Base-by-base conservation (phyloP, 2,888 invertebrate genomes). In the Drosophila buzzatii region DNA sequence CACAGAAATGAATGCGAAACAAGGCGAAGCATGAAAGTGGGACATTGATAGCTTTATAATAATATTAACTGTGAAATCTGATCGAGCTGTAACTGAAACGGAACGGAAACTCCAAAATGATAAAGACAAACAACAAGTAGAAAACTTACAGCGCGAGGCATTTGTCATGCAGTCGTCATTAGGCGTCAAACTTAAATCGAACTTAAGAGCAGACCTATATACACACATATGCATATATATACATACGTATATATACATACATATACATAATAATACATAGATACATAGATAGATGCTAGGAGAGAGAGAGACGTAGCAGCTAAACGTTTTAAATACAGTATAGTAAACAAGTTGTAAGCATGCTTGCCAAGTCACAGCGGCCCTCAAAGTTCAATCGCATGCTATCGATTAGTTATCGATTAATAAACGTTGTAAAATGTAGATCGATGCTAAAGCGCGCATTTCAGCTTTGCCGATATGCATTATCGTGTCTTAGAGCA, bases 331-430 rank as follows among this genome's bases (percentile, higher is more conserved):
- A 51, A 51, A 51, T 45, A 37, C 31, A 45, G 44, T 52, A 39
- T 56, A 44, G 58, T 61, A 59, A 53, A 53, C 41, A 57, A 44
- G 33, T 59, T 27, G 18, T 55, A 67, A 62, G 18, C 77, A 78
- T 78, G 77, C 77, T 79, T 75, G 76, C 73, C 79, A 77, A 73
- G 69, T 68, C 76, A 73, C 68, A 72, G 64, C 76, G 55, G 68
- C 61, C 55, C 58, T 76, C 72, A 65, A 61, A 52, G 57, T 68
- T 71, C 77, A 79, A 68, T 79, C 56, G 68, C 77, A 78, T 78
- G 77, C 77, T 78, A 79, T 75, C 79, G 79, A 75, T 74, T 58
- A 59, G 58, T 77, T 74, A 79, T 75, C 79, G 80, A 75, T 75
- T 61, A 59, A 70, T 77, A 59, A 70, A 79, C 76, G 59, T 47